Base-by-base conservation (phyloP, 2,888 invertebrate species). In the Pheosia gnoma region DNA sequence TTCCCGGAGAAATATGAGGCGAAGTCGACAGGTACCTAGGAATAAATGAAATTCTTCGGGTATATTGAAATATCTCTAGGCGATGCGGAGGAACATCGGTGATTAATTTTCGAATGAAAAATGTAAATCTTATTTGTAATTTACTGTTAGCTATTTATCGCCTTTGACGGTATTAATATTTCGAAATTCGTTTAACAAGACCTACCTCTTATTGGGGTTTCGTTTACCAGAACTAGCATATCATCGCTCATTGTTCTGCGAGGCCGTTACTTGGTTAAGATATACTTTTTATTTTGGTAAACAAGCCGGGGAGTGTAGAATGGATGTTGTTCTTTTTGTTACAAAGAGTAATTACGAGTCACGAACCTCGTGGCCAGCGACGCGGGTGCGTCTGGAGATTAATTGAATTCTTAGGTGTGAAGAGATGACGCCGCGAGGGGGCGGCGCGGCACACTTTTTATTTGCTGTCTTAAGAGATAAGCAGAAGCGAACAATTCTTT, bases 341-440 rank as follows among this genome's bases (percentile, higher is more conserved):
- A 86, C 74, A 88, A 90, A 90, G 91, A 88, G 87, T 88, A 88
- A 91, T 91, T 88, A 90, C 89, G 55, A 87, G 90, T 90, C 92
- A 91, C 91, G 91, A 90, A 84, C 84, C 84, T 79, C 72, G 77
- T 75, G 82, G 83, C 74, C 83, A 80, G 81, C 82, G 83, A 75
- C 79, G 83, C 87, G 86, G 85, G 85, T 84, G 86, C 81, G 71
- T 77, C 80, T 73, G 67, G 76, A 87, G 87, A 89, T 91, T 91
- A 92, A 93, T 93, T 93, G 91, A 93, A 93, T 93, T 91, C 90
- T 89, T 88, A 89, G 89, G 90, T 90, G 90, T 88, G 87, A 91
- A 90, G 84, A 85, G 85, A 82, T 79, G 80, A 66, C 70, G 68
- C 70, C 61, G 75, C 62, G 72, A 74, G 77, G 79, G 78, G 76